Percentiles rank a stretch among this genome's conserved stretches.
phyloP scores from a whole-genome alignment of 2,888 invertebrate species.

The Drosophila demipolita region DNA sequence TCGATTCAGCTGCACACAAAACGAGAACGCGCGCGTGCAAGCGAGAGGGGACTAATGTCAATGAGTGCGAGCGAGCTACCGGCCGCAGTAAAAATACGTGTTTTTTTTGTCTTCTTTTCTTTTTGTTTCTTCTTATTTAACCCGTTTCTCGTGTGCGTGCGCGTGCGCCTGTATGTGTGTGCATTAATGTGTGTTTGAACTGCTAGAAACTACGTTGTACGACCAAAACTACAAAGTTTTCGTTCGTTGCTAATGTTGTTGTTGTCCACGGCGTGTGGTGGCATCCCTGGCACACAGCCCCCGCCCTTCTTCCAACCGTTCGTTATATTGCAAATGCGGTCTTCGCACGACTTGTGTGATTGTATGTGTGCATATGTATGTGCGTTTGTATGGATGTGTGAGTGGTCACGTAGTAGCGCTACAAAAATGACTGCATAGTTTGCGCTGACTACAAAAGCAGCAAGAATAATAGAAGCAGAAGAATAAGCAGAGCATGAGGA shows the following conservation, averaged over 20 bases:
- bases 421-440: constrained; percentile 70
- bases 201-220: constrained; percentile 65
- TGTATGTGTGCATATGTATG: constrained; percentile 18
- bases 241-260: constrained; percentile 24
- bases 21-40: constrained; percentile 62
- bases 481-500: constrained; percentile 33
- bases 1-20: constrained; percentile 72
- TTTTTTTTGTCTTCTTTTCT: constrained; percentile 37
- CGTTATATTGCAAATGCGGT: constrained; percentile 67
- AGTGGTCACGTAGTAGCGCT: constrained; percentile 73
- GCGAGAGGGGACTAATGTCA: constrained; percentile 36
- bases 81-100: constrained; percentile 56
- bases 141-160: constrained; percentile 74
- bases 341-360: constrained; percentile 53
- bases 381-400: constrained; percentile 28
- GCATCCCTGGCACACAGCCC: constrained; percentile 40
- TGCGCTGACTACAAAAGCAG: constrained; percentile 41
- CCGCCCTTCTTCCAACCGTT: constrained; percentile 4
- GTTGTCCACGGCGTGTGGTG: constrained; percentile 67
- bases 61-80: constrained; percentile 46
- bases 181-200: constrained; percentile 19
- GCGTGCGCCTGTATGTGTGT: constrained; percentile 55
- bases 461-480: neutral
- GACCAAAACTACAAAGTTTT: constrained; percentile 69
- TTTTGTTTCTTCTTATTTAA: constrained; percentile 58